A percentile compares a stretch with the other conserved stretches of the same genome.
Evolutionary conservation across 2,797 vertebrate species (phyloP).

Genomic region (Prionace glauca): DNA sequence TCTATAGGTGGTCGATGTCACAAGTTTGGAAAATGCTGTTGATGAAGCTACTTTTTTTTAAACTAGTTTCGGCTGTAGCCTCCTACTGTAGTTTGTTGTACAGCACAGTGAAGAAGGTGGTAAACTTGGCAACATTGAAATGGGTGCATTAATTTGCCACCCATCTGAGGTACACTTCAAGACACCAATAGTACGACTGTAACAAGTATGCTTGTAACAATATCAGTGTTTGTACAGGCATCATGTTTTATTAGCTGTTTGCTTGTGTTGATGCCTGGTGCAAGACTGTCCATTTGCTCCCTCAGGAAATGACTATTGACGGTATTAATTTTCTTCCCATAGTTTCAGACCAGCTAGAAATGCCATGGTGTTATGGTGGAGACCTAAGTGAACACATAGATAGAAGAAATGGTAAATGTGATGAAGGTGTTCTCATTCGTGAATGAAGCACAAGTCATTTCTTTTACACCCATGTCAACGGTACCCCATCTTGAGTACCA

Average conservation of each 20-base stretch:
- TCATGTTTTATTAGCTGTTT: not conserved
- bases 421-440: not conserved
- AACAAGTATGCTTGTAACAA: not conserved
- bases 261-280: not conserved
- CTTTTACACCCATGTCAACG: not conserved
- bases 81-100: not conserved
- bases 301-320: not conserved
- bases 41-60: not conserved
- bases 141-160: not conserved
- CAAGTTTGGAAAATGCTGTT: too few relatives aligned
- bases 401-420: not conserved
- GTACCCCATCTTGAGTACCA: not conserved
- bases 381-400: not conserved
- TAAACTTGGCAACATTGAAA: not conserved
- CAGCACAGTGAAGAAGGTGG: not conserved
- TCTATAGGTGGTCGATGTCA: too few relatives aligned
- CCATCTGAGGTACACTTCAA: not conserved
- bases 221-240: not conserved
- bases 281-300: not conserved
- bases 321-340: not conserved
- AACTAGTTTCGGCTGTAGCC: not conserved
- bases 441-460: not conserved
- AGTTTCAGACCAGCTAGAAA: not conserved
- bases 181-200: not conserved
- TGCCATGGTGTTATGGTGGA: not conserved